Evolutionary conservation across 2,888 invertebrate genomes (phyloP).

Genomic region (Nymphalis polychloros): DNA sequence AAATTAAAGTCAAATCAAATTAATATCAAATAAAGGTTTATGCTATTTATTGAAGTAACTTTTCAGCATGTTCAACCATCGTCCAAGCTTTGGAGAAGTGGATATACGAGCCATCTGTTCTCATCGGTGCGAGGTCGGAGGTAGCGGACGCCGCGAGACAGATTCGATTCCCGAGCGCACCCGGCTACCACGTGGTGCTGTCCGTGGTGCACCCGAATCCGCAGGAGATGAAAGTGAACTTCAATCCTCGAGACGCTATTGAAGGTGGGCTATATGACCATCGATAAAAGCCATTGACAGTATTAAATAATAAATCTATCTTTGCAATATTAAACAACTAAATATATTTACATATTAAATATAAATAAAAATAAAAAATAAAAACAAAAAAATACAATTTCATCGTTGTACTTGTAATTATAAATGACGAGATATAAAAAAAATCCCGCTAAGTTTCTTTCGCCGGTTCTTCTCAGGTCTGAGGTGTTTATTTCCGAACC

Average conservation of each 20-base stretch:
- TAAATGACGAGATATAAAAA: too few relatives aligned
- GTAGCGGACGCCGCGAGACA: conserved; percentile 60
- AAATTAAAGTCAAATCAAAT: too few relatives aligned
- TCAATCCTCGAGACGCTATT: conserved; percentile 86
- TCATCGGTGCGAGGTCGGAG: conserved; percentile 64
- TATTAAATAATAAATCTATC: background rate
- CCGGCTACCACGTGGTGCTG: conserved; percentile 83
- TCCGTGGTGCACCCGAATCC: conserved; percentile 93
- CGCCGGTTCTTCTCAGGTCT: too few relatives aligned
- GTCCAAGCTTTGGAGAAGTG: conserved; percentile 77
- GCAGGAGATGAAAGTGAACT: conserved; percentile 83
- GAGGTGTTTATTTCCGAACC: too few relatives aligned
- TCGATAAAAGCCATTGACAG: background rate
- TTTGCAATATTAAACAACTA: too few relatives aligned
- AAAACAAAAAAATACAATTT: too few relatives aligned
- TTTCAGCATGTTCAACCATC: conserved; percentile 74
- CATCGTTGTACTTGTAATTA: too few relatives aligned
- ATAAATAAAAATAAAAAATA: too few relatives aligned
- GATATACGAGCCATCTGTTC: conserved; percentile 76
- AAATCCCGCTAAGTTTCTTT: too few relatives aligned
- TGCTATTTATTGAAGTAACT: background rate
- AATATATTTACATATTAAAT: too few relatives aligned
- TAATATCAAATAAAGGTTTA: too few relatives aligned
- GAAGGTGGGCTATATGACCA: conserved; percentile 73
- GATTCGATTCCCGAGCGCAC: conserved; percentile 62